Conservation (phyloP, 2,797 vertebrate genomes). For the Microctenopoma stevenorrisi region DNA sequence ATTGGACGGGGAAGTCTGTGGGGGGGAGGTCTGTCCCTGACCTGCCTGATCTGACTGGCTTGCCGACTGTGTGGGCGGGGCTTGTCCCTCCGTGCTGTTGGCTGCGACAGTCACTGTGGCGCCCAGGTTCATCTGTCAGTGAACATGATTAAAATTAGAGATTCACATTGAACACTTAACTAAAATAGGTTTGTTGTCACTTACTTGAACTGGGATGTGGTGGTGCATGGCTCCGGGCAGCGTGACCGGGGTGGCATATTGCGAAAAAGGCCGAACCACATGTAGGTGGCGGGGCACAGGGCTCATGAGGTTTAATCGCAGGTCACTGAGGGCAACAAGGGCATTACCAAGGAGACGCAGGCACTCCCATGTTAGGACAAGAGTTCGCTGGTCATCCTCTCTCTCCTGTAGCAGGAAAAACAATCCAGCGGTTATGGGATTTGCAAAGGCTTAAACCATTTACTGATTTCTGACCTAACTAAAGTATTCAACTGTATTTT, state of each 20-base stretch:
- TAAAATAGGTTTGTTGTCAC: background rate
- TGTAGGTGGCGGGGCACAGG: constrained; percentile 89
- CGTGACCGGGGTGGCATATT: constrained; percentile 88
- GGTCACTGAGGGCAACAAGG: constrained; percentile 90
- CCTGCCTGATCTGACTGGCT: constrained; percentile 79
- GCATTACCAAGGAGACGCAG: constrained; percentile 92
- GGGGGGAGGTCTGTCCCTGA: constrained; percentile 79
- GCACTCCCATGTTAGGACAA: constrained; percentile 90
- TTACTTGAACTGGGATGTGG: constrained; percentile 85
- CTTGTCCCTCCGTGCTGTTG: constrained; percentile 83
- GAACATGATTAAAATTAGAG: background rate
- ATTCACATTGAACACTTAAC: background rate
- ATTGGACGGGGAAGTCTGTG: constrained; percentile 79
- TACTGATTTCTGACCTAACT: too few relatives aligned
- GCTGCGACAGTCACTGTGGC: constrained; percentile 89
- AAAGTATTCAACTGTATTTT: too few relatives aligned
- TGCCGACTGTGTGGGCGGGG: constrained; percentile 67
- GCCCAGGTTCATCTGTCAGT: constrained; percentile 89
- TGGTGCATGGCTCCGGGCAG: constrained; percentile 89
- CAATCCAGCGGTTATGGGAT: background rate
- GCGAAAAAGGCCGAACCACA: constrained; percentile 91
- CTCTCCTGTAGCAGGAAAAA: constrained; percentile 77
- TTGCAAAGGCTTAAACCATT: too few relatives aligned
- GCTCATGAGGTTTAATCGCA: constrained; percentile 90
- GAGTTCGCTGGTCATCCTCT: constrained; percentile 90